Percentiles rank a stretch among this genome's conserved stretches.
Conservation (phyloP, 2,113 vertebrate genomes). For the Sinocyclocheilus anshuiensis region DNA sequence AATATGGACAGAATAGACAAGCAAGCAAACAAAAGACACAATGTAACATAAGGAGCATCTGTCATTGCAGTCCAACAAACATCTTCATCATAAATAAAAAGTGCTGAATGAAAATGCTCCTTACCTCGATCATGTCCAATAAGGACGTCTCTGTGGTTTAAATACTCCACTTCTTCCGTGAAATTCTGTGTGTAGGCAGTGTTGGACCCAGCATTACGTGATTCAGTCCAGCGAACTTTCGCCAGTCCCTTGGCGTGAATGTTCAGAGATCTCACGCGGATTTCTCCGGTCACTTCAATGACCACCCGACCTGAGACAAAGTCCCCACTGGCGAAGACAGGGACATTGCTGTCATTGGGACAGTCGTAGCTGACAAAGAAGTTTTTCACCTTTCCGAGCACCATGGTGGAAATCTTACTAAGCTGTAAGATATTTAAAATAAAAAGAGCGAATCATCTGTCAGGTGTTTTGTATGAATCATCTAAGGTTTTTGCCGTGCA, state of each 20-base stretch:
- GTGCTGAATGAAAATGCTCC: constrained; percentile 44
- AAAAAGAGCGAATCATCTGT: constrained; percentile 27
- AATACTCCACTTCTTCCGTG: constrained; percentile 98
- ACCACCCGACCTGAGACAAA: constrained; percentile 95
- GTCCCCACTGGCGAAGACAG: constrained; percentile 96
- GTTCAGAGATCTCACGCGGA: constrained; percentile 91
- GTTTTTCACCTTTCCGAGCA: constrained; percentile 99
- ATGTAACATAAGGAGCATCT: constrained; percentile 24
- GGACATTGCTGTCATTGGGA: constrained; percentile 96
- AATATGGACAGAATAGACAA: too few relatives aligned
- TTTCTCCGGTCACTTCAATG: constrained; percentile 94
- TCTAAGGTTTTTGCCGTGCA: neutral
- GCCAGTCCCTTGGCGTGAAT: constrained; percentile 94
- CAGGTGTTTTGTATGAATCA: neutral
- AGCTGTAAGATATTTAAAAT: neutral
- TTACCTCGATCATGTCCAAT: constrained; percentile 97
- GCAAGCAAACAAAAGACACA: neutral
- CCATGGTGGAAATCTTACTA: constrained; percentile 65
- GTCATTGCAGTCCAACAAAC: constrained; percentile 26
- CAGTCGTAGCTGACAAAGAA: constrained; percentile 97
- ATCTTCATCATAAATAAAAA: neutral
- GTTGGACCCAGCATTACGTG: constrained; percentile 96
- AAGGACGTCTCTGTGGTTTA: constrained; percentile 92
- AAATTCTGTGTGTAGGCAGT: constrained; percentile 99
- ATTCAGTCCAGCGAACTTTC: constrained; percentile 98